Evolutionary conservation across 2,113 vertebrate species (phyloP).

Genomic region (Phalacrocorax carbo): DNA sequence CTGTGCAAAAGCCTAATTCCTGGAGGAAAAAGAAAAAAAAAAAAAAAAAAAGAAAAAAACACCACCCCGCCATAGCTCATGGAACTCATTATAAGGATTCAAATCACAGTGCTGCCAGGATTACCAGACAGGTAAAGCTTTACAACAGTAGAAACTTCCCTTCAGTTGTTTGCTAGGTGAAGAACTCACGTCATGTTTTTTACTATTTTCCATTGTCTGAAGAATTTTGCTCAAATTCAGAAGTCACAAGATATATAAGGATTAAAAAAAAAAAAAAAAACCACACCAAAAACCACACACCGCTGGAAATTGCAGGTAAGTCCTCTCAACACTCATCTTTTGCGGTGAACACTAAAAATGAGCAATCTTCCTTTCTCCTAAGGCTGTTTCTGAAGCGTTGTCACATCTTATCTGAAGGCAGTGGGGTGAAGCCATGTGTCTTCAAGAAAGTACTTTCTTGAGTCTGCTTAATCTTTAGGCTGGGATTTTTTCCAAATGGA

Average conservation of each 20-base stretch:
- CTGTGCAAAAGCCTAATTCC: background rate
- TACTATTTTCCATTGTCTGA: background rate
- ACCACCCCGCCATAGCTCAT: no score
- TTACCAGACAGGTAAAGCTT: background rate
- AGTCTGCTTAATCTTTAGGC: background rate
- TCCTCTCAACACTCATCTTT: background rate
- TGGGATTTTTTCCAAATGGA: background rate
- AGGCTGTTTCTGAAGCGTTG: background rate
- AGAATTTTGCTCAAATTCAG: background rate
- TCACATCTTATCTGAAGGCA: background rate
- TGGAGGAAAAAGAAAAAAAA: rapidly evolving
- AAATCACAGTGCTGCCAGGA: background rate
- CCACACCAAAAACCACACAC: background rate
- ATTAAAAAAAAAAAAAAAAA: background rate
- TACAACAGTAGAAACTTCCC: background rate
- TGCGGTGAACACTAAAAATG: background rate
- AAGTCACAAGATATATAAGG: background rate
- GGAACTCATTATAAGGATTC: background rate
- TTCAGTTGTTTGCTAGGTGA: background rate
- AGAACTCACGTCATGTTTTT: background rate
- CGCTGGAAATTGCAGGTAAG: background rate
- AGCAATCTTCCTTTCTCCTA: background rate
- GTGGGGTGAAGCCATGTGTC: background rate
- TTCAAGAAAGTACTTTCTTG: background rate
- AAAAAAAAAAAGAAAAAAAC: no score